Percentiles rank a stretch among this genome's conserved stretches.
phyloP scores from a whole-genome alignment of 2,113 vertebrate species.

The Monopterus albus region DNA sequence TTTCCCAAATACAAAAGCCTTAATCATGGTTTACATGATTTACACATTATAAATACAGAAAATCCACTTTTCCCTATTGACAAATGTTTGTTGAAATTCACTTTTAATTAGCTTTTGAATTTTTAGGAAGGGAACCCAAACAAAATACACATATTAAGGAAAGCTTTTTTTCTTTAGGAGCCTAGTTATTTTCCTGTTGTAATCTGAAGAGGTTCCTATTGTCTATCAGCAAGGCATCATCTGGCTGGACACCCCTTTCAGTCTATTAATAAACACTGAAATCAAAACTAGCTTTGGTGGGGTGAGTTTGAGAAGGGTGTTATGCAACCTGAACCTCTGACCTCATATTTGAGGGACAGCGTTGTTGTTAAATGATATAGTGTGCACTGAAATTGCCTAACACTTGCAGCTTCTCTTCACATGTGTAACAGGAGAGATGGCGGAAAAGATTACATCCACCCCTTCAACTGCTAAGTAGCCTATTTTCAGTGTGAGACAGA shows the following conservation, averaged over 20 bases:
- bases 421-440: conserved; percentile 33
- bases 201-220: conserved; percentile 7
- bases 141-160: not conserved
- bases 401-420: conserved; percentile 27
- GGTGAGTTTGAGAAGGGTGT: conserved; percentile 49
- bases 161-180: not conserved
- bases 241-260: conserved; percentile 35
- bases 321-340: conserved; percentile 61
- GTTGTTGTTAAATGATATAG: conserved; percentile 36
- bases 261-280: conserved; percentile 70
- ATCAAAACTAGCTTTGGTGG: conserved; percentile 55
- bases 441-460: conserved; percentile 50
- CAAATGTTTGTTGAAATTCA: not conserved
- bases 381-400: not conserved
- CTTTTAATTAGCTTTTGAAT: not conserved
- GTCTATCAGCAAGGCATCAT: conserved; percentile 15
- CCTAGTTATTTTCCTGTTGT: not conserved
- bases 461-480: conserved; percentile 50
- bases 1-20: not conserved
- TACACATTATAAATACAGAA: not conserved
- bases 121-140: conserved; percentile 11
- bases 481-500: conserved; percentile 64
- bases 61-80: not conserved
- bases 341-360: conserved; percentile 40
- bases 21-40: not conserved